These are phyloP conservation scores for Dendrocincla fuliginosa DNA, from an alignment of 2,797 vertebrate species.

Conservation along the genomic window DNA sequence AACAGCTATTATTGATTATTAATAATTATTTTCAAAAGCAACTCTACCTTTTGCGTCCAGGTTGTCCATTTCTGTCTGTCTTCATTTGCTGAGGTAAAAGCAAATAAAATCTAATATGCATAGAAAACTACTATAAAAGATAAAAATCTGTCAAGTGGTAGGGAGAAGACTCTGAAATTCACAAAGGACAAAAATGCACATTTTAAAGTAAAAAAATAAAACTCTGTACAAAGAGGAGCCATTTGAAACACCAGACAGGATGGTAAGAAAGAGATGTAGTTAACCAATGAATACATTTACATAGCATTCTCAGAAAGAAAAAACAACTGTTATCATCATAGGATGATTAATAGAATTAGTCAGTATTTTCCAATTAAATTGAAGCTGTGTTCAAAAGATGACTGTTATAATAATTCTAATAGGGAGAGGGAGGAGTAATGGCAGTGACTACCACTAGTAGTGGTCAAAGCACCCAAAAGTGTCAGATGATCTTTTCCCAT, in stretches of 20 bases:
- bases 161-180: neutral
- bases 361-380: neutral
- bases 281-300: neutral
- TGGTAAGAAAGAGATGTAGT: neutral
- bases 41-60: neutral
- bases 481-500: neutral
- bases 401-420: neutral
- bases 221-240: neutral
- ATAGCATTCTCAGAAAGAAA: neutral
- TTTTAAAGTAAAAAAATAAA: neutral
- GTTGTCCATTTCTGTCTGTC: neutral
- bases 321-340: rapidly evolving
- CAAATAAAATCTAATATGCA: neutral
- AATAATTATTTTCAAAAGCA: neutral
- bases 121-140: neutral
- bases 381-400: neutral
- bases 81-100: neutral
- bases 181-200: neutral
- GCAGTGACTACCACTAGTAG: neutral
- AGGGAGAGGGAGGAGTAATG: neutral
- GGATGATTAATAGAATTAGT: neutral
- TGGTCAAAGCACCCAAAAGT: neutral
- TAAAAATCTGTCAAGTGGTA: neutral
- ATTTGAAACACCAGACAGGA: neutral
- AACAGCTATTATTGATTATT: neutral